Conservation (phyloP, 2,113 vertebrate species). For the Tonatia bakeri region DNA sequence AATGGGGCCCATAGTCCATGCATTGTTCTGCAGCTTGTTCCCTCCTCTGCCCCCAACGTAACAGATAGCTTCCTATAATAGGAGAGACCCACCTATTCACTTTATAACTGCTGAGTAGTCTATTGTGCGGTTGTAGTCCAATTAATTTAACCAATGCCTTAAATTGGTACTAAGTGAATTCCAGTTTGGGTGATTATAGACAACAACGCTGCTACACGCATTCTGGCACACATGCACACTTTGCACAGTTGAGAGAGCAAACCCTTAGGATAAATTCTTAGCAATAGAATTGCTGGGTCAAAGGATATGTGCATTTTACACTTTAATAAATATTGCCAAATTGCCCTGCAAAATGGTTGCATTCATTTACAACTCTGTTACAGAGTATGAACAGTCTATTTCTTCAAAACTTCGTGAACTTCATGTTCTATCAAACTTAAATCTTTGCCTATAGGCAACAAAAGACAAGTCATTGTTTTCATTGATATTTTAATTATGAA, state of each 20-base stretch:
- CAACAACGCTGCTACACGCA: not conserved
- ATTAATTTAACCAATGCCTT: not conserved
- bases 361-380: slow-evolving; percentile 42
- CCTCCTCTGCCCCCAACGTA: no score
- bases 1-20: fast-evolving
- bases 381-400: not conserved
- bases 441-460: not conserved
- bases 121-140: not conserved
- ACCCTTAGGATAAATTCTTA: slow-evolving; percentile 7
- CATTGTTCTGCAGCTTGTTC: not conserved
- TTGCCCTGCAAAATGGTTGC: not conserved
- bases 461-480: not conserved
- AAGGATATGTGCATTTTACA: slow-evolving; percentile 37
- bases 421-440: not conserved
- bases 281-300: slow-evolving; percentile 18
- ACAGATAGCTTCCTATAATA: not conserved
- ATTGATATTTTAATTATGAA: slow-evolving; percentile 25
- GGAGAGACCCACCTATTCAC: not conserved
- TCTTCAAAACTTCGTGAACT: slow-evolving; percentile 14
- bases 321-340: slow-evolving; percentile 62
- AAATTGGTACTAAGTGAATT: not conserved
- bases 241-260: not conserved
- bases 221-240: not conserved
- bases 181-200: not conserved
- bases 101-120: no score